Evolutionary conservation across 2,113 vertebrate genomes (phyloP).

Genomic region (Mesoclemmys tuberculata): DNA sequence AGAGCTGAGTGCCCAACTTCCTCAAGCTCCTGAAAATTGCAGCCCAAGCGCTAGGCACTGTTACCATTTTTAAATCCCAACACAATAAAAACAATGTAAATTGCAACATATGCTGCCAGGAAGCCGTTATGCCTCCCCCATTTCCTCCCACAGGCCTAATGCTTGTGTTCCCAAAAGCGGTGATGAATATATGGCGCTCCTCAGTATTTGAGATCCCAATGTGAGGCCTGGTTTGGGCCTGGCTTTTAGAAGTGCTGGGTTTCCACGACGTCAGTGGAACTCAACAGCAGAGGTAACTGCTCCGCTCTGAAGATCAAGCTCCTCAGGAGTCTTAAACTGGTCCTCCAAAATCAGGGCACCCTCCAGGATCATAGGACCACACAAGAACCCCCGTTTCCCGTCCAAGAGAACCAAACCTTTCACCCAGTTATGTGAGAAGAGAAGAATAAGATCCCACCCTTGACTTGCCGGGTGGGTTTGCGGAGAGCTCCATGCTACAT

Average conservation of each 20-base stretch:
- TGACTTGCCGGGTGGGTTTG: background rate
- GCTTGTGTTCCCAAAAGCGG: background rate
- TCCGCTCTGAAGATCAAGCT: background rate
- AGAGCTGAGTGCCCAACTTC: background rate
- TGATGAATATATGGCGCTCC: no score
- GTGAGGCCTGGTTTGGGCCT: background rate
- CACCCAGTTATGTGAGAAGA: background rate
- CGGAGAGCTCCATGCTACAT: background rate
- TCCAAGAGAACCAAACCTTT: background rate
- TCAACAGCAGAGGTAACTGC: background rate
- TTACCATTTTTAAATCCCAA: background rate
- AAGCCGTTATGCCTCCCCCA: background rate
- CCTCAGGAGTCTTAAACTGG: background rate
- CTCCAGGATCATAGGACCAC: background rate
- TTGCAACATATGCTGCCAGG: background rate
- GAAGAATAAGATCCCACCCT: background rate
- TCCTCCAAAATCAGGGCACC: background rate
- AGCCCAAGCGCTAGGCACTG: background rate
- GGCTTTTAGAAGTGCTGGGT: no score
- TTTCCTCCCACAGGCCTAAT: background rate
- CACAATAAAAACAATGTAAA: background rate
- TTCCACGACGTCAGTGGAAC: background rate
- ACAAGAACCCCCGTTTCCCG: background rate
- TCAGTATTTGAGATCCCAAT: background rate
- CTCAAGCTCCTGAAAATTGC: background rate